Evolutionary conservation across 2,888 invertebrate species (phyloP).

Genomic region (Pristionchus arcanus): DNA sequence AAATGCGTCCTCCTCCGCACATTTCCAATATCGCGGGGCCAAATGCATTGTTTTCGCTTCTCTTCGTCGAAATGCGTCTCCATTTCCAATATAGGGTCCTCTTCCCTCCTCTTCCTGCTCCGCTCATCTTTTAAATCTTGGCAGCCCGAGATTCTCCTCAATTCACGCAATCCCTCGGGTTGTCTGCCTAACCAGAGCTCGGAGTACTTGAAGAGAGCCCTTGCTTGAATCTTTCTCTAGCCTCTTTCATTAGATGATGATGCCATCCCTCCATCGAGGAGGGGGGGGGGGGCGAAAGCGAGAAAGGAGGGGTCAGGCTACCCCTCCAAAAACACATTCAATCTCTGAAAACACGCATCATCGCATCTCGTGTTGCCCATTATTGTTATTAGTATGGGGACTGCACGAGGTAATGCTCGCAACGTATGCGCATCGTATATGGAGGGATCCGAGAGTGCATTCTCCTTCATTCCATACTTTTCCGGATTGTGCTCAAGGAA

Average conservation of each 20-base stretch:
- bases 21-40: not conserved
- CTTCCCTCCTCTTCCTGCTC: not conserved
- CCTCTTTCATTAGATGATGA: conserved; percentile 40
- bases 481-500: not conserved
- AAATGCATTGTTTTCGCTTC: conserved; percentile 31
- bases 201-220: not conserved
- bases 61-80: not conserved
- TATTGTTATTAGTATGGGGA: conserved; percentile 15
- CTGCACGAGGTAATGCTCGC: not conserved
- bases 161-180: not conserved
- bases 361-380: not conserved
- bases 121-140: no score
- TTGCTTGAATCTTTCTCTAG: not conserved
- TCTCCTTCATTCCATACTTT: not conserved
- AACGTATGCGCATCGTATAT: not conserved
- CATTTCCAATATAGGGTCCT: conserved; percentile 32
- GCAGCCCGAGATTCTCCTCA: no score
- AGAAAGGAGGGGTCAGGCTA: not conserved
- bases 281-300: not conserved
- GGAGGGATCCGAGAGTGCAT: not conserved
- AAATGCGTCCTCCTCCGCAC: not conserved
- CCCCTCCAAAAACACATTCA: conserved; percentile 21
- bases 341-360: conserved; percentile 14
- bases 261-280: not conserved
- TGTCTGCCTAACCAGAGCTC: not conserved